Base-by-base conservation (phyloP, 2,888 invertebrate species). In the Orthonevra nobilis region DNA sequence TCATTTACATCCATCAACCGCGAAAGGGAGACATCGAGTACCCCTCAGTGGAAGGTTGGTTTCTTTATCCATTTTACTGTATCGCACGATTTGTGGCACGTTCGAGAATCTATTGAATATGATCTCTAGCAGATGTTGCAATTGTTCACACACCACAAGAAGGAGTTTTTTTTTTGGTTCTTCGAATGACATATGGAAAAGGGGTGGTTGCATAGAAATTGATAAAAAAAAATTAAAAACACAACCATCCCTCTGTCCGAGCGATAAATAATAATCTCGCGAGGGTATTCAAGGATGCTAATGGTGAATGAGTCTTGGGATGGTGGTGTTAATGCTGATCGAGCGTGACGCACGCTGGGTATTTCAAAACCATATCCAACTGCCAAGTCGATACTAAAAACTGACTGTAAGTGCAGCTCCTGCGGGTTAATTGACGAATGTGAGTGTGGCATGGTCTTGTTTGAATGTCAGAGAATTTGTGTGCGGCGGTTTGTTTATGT, bases 81-180 rank as follows among this genome's bases (percentile, higher is more conserved):
- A 17, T 6, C 28, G 36, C 56, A 30, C 56, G 63, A 42, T 56
- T 66, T 79, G 73, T 60, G 66, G 73, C 79, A 79, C 73, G 79
- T 79, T 68, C 79, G 48, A 9, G 30, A 7, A 54, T 69, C 68
- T 54, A 75, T 75, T 68, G 61, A 75, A 61, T 38, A 61, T 54
- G 79, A 79, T 73, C 66, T 61, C 79, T 17, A 73, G 61, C 73
- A 79, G 66, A 79, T 79, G 79, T 56, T 73, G 72, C 79, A 73
- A 79, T 79, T 73, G 73, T 66, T 66, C 20, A n/a, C n/a, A n/a
- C n/a, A n/a, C n/a, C n/a, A n/a, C n/a, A n/a, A n/a, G 23, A 23
- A 4, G 23, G 23, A 4, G 23, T 23, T 23, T 23, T 70, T 66
- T 56, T 63, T 48, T 58, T 44, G 40, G 17, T 52, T 20, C 20